Evolutionary conservation across 2,888 invertebrate species (phyloP), one percentile per base, ranked within the genome.

Genomic region (Melanargia galathea): DNA sequence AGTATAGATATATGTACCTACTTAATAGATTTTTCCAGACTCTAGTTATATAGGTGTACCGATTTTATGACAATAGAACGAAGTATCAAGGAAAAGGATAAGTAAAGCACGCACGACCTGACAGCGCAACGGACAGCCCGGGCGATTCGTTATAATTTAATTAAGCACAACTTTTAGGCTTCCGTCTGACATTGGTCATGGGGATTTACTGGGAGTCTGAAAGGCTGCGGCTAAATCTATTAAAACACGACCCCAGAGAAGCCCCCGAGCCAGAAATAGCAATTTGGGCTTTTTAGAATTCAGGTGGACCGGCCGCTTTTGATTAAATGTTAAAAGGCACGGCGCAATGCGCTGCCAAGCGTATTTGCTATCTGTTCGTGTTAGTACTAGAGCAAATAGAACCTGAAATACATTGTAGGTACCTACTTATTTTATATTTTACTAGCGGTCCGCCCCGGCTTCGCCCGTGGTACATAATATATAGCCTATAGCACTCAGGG

Each of bases 131-230:
- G 60, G 30, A 33, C 38, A 54, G 58, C 43, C 78, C 79, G 80
- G 78, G 75, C 79, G 49, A n/a, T 52, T 62, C 55, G 49, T 70
- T 64, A 60, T 73, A 73, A 71, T 70, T 71, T 56, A 67, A 71
- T 71, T 70, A 71, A 60, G 51, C 56, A 65, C 65, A 68, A 70
- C 72, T 70, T 66, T 68, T 65, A 52, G 71, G 72, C 71, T 69
- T 69, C 71, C 60, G 63, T 69, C 64, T 64, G 71, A 65, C 70
- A 71, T 69, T 70, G 67, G 67, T 70, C 60, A 70, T 63, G 60
- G 57, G 66, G 66, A 68, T 66, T 68, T 68, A 45, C 52, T 45
- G 57, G 60, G 54, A 65, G 61, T 35, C 60, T 63, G 46, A 55
- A 57, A 52, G 33, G 49, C 43, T 54, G 56, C 35, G 59, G 48